phyloP scores from a whole-genome alignment of 2,113 vertebrate species.

The Acrocephalus arundinaceus region DNA sequence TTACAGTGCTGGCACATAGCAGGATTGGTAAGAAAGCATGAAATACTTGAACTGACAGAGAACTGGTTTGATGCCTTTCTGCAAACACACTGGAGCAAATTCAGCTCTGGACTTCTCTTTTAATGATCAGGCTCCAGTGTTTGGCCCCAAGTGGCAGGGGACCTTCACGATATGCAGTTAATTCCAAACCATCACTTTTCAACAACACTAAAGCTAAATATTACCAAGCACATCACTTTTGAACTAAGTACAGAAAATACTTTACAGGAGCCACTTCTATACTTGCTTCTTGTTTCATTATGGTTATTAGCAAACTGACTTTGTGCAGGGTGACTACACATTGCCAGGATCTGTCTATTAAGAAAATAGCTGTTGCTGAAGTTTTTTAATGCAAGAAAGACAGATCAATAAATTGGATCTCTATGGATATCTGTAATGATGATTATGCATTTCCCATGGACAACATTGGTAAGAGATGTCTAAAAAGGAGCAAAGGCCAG shows the following conservation, averaged over 20 bases:
- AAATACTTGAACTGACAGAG: not conserved
- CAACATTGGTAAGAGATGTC: not conserved
- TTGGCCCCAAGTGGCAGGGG: not conserved
- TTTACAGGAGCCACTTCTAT: not conserved
- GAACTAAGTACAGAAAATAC: not conserved
- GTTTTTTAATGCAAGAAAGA: not conserved
- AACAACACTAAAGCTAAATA: not conserved
- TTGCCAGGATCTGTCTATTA: fast-evolving
- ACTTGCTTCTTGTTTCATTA: not conserved
- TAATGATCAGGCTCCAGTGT: not conserved
- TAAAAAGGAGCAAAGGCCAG: not conserved
- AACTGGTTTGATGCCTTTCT: not conserved
- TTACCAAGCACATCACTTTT: not conserved
- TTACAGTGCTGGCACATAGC: not conserved
- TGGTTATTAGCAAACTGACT: not conserved
- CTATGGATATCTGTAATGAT: not conserved
- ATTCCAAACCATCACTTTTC: not conserved
- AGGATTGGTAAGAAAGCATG: not conserved
- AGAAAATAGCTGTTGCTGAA: not conserved
- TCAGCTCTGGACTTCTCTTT: not conserved
- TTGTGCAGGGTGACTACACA: not conserved
- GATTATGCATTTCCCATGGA: not conserved
- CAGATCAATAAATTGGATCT: not conserved
- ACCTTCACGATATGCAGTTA: not conserved
- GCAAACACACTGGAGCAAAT: not conserved